Evolutionary conservation across 2,797 vertebrate genomes (phyloP).

Genomic region (Ctenochaetus hawaiiensis): DNA sequence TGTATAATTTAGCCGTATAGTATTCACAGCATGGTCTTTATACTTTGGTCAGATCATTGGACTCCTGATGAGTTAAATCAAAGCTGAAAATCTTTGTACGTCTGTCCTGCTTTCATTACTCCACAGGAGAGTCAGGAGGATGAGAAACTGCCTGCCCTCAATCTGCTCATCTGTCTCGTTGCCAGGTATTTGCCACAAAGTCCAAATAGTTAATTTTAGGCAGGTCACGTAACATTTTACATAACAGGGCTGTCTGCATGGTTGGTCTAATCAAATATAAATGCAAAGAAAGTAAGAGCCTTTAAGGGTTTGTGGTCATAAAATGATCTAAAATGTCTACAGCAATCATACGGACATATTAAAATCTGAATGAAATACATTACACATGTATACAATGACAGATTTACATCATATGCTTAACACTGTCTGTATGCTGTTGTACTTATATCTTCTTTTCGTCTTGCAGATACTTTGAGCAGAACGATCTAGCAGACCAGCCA

Average conservation of each 20-base stretch:
- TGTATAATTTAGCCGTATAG: neutral
- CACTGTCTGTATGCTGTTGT: neutral
- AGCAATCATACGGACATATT: neutral
- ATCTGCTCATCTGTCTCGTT: slow-evolving; percentile 97
- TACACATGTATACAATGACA: neutral
- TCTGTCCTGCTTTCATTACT: slow-evolving; percentile 7
- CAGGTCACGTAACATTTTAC: neutral
- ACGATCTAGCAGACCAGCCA: slow-evolving; percentile 78
- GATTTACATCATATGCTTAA: neutral
- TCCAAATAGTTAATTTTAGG: neutral
- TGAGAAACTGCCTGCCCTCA: slow-evolving; percentile 92
- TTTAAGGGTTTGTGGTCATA: neutral
- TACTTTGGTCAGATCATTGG: neutral
- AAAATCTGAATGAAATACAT: neutral
- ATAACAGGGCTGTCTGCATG: neutral
- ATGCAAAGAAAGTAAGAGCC: no score
- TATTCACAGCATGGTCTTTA: neutral
- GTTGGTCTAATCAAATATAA: neutral
- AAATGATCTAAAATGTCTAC: neutral
- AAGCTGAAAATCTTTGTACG: neutral
- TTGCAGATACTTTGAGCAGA: slow-evolving; percentile 82
- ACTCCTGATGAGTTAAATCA: neutral
- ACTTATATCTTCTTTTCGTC: neutral
- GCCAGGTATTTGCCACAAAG: slow-evolving; percentile 84
- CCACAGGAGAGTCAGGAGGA: slow-evolving; percentile 91